These are phyloP conservation scores for Saccopteryx bilineata DNA, from an alignment of 2,113 vertebrate genomes.

Conservation along the genomic window DNA sequence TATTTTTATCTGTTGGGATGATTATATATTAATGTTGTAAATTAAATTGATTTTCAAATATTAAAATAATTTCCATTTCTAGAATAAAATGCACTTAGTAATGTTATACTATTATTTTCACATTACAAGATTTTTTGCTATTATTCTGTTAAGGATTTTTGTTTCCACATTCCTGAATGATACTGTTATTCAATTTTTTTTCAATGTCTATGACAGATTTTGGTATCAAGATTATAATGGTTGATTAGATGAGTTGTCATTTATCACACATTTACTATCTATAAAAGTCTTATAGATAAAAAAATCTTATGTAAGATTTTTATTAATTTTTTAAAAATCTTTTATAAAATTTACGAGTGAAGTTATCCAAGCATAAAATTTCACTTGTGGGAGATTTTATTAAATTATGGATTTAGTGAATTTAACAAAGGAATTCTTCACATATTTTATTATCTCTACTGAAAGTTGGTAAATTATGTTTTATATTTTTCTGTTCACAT, in stretches of 20 bases:
- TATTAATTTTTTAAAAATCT: background rate
- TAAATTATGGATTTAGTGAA: background rate
- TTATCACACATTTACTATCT: background rate
- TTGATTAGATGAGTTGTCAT: background rate
- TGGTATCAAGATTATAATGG: background rate
- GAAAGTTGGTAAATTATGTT: background rate
- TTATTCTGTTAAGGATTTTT: background rate
- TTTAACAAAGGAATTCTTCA: background rate
- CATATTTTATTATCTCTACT: background rate
- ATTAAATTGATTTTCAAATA: background rate
- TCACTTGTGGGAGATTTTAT: background rate
- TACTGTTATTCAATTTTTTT: background rate
- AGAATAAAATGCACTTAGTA: background rate
- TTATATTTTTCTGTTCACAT: background rate
- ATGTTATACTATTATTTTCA: background rate
- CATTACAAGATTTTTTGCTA: background rate
- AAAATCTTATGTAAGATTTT: background rate
- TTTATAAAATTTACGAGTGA: background rate
- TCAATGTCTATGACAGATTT: background rate
- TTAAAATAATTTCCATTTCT: background rate
- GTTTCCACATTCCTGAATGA: background rate
- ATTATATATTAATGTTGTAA: background rate
- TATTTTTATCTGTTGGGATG: background rate
- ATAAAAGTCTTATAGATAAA: background rate
- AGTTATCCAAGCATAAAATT: background rate